Evolutionary conservation across 1,140 invertebrate species (phyloP).

Genomic region (Pararge aegeria): DNA sequence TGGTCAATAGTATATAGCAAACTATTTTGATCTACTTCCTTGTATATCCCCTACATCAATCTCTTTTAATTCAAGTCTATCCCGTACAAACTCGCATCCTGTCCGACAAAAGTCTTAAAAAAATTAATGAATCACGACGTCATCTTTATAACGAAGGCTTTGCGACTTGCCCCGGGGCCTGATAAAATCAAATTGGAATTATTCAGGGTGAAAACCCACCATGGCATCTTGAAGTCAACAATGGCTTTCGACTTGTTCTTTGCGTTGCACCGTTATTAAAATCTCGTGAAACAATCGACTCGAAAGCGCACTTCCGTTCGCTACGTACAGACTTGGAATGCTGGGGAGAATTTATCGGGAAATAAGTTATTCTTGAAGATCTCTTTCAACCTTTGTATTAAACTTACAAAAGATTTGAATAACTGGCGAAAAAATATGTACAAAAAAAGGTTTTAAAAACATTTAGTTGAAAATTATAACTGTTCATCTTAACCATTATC

Average conservation of each 20-base stretch:
- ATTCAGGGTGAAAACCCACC: slow-evolving; percentile 47
- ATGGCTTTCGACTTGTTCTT: slow-evolving; percentile 71
- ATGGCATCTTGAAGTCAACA: slow-evolving; percentile 67
- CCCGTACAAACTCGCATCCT: background rate
- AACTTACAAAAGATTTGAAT: background rate
- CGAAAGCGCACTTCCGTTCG: slow-evolving; percentile 73
- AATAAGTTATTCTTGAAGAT: slow-evolving; percentile 10
- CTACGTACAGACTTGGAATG: slow-evolving; percentile 38
- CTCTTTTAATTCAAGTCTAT: no score
- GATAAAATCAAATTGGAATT: slow-evolving; percentile 57
- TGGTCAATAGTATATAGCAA: no score
- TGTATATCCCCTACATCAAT: no score
- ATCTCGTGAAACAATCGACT: slow-evolving; percentile 79
- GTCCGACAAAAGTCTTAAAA: background rate
- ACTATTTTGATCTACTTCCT: no score
- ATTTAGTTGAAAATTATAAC: no score
- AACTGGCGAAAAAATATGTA: background rate
- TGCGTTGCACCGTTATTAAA: slow-evolving; percentile 79
- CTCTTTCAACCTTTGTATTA: slow-evolving; percentile 1
- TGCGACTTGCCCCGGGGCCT: slow-evolving; percentile 26
- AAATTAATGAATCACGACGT: slow-evolving; percentile 20
- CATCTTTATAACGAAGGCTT: slow-evolving; percentile 25
- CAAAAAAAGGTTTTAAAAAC: no score
- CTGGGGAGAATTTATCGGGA: slow-evolving; percentile 9
- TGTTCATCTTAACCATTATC: no score